Evolutionary conservation across 2,888 invertebrate genomes (phyloP).

Genomic region (Tachina fera): DNA sequence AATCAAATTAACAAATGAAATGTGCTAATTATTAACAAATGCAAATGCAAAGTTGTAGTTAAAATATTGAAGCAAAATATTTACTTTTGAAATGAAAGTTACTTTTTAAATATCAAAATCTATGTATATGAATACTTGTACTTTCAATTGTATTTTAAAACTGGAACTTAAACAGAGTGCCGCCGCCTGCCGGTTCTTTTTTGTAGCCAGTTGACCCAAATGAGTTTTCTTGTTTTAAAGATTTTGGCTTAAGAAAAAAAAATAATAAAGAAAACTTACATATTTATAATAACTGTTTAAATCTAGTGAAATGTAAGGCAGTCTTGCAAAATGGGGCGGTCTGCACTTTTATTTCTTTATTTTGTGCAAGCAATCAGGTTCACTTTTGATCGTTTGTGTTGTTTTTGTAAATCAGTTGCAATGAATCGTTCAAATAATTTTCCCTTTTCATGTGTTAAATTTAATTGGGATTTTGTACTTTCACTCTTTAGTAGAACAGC

Average conservation of each 20-base stretch:
- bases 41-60: neutral
- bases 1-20: conserved; percentile 37
- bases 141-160: conserved; percentile 47
- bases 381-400: neutral
- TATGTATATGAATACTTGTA: conserved; percentile 28
- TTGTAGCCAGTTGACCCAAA: conserved; percentile 43
- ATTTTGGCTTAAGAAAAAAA: conserved; percentile 12
- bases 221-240: conserved; percentile 22
- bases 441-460: neutral
- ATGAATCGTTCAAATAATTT: neutral
- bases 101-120: neutral
- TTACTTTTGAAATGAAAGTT: conserved; percentile 50
- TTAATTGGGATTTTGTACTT: too few relatives aligned
- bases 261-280: conserved; percentile 7
- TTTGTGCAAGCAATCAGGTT: neutral
- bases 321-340: neutral
- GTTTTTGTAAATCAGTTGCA: neutral
- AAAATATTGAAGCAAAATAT: neutral
- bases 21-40: conserved; percentile 39
- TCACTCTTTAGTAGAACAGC: too few relatives aligned
- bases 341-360: neutral
- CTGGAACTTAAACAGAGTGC: neutral
- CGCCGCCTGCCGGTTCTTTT: neutral
- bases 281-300: neutral
- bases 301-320: conserved; percentile 44